These are phyloP conservation scores for Clinocottus analis DNA, from an alignment of 2,113 vertebrate genomes.

Conservation along the genomic window DNA sequence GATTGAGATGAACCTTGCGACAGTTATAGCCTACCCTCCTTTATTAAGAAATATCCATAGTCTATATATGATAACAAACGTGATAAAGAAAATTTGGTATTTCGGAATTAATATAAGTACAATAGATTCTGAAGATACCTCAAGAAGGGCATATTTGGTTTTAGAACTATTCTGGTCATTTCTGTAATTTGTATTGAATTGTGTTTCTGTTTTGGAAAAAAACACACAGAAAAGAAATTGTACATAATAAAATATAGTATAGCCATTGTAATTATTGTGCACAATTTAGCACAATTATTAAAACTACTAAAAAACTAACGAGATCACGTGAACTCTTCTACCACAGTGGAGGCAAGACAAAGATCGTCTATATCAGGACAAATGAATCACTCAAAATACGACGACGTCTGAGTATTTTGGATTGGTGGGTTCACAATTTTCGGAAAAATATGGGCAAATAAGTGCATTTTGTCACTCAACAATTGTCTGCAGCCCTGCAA, in stretches of 20 bases:
- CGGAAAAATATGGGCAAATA: no score
- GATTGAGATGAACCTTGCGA: background rate
- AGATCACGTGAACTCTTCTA: conserved; percentile 47
- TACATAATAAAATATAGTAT: background rate
- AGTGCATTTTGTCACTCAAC: background rate
- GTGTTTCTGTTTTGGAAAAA: background rate
- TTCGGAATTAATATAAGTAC: background rate
- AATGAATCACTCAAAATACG: conserved; percentile 6
- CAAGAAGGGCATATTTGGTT: background rate
- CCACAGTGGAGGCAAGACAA: background rate
- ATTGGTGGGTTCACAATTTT: background rate
- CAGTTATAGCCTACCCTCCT: background rate
- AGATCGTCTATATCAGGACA: conserved; percentile 54
- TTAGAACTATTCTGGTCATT: background rate
- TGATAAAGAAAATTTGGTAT: background rate
- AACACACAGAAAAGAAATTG: fast-evolving
- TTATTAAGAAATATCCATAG: fast-evolving
- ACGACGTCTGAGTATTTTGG: background rate
- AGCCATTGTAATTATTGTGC: background rate
- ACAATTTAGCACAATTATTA: background rate
- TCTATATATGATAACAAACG: fast-evolving
- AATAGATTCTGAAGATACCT: background rate
- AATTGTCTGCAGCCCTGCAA: background rate
- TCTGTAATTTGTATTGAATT: background rate
- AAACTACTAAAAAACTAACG: conserved; percentile 27